Conservation (phyloP, 2,888 invertebrate species). For the Callimorpha dominula region DNA sequence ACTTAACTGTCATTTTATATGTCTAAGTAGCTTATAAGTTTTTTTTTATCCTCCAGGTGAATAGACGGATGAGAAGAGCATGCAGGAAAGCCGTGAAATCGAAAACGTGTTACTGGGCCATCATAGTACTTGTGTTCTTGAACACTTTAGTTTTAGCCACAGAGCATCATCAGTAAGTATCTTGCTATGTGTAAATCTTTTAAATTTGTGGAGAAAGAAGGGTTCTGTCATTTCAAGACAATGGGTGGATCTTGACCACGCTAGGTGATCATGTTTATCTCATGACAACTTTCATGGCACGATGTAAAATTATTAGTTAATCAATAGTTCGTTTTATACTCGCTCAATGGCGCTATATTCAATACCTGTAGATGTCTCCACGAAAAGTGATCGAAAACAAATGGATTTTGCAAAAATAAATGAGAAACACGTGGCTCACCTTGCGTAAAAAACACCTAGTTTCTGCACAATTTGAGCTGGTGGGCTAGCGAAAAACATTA, state of each 20-base stretch:
- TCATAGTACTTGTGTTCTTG: slow-evolving; percentile 98
- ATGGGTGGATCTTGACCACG: not conserved
- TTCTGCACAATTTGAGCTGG: no score
- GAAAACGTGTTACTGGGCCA: slow-evolving; percentile 99
- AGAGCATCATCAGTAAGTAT: slow-evolving; percentile 92
- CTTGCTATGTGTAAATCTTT: not conserved
- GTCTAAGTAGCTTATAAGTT: not conserved
- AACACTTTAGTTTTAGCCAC: slow-evolving; percentile 99
- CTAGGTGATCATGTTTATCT: not conserved
- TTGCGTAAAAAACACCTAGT: no score
- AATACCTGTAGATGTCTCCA: not conserved
- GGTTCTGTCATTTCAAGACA: not conserved
- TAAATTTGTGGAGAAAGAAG: not conserved
- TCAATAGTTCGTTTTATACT: not conserved
- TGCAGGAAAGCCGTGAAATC: slow-evolving; percentile 98
- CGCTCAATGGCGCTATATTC: not conserved
- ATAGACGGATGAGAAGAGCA: slow-evolving; percentile 94
- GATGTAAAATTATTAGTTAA: not conserved
- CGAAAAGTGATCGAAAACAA: no score
- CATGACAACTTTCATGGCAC: no score
- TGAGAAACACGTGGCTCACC: no score
- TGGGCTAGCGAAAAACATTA: no score
- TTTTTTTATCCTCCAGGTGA: slow-evolving; percentile 79
- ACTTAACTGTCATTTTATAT: no score
- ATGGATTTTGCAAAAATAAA: no score